Conservation (phyloP, 2,888 invertebrate genomes). For the Tenthredo livida region DNA sequence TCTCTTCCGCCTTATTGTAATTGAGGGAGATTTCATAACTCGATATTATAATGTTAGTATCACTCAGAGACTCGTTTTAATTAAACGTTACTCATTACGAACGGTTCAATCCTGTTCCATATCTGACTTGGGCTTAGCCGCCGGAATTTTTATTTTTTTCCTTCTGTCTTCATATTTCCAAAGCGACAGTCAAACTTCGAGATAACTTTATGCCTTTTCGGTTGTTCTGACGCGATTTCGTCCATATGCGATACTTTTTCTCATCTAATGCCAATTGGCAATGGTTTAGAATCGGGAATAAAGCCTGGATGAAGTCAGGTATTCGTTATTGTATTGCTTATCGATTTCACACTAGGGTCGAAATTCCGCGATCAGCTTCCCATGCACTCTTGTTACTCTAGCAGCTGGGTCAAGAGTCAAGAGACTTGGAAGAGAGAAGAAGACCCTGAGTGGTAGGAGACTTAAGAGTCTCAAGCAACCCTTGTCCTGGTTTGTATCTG, state of each 20-base stretch:
- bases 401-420: constrained; percentile 28
- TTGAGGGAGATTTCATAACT: not conserved
- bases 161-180: too few species aligned
- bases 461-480: constrained; percentile 41
- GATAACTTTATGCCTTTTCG: too few species aligned
- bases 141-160: too few species aligned
- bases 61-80: not conserved
- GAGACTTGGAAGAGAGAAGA: constrained; percentile 29
- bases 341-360: not conserved
- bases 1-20: not conserved
- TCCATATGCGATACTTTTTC: not conserved
- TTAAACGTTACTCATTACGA: constrained; percentile 8
- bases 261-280: not conserved
- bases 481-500: constrained; percentile 48
- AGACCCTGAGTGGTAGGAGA: constrained; percentile 6
- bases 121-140: not conserved
- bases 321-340: not conserved
- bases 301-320: not conserved
- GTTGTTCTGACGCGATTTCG: not conserved
- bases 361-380: not conserved
- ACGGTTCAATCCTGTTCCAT: not conserved
- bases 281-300: not conserved
- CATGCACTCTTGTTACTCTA: constrained; percentile 10
- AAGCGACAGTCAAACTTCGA: too few species aligned
- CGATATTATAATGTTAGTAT: not conserved